Evolutionary conservation across 1,140 invertebrate genomes (phyloP), one percentile per base, ranked within the genome.

Genomic region (Anagrus nilaparvatae): DNA sequence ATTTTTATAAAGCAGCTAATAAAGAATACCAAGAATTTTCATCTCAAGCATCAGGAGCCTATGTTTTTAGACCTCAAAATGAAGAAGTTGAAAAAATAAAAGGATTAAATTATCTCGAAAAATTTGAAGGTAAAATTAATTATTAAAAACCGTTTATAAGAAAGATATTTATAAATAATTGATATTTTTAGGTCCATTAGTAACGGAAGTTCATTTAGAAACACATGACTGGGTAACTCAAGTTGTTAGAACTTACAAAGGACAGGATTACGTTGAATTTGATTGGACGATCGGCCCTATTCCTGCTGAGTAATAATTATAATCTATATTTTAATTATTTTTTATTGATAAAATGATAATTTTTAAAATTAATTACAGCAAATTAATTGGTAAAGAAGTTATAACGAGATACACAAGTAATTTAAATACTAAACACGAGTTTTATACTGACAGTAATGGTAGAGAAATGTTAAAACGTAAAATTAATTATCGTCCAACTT

Each of bases 371-470:
- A 40, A 40, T 53, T 58, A 21, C 51, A 85, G 75, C 47, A 82
- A 89, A 55, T 54, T 60, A 0, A 54, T 73, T 33, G 87, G 87
- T 0, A 88, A 85, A 59, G 92, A 96, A 65, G 72, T 92, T 5
- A 69, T 95, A 1, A 79, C 76, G 0, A 72, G 75, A 24, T 93
- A 82, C 40, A 63, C 69, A 2, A 78, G 77, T 6, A 63, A 77
- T 39, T 56, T 92, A 1, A 45, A 71, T 1, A 78, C 79, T 0
- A 65, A 78, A 9, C 73, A 71, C 0, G 65, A 70, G 1, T 97
- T 96, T 61, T 93, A 83, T 56, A 98, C 94, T 0, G 94, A 98
- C 60, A 82, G 87, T 0, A 97, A 97, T 66, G 94, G 91, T 0
- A 69, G 92, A 32, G 87, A 96, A 65, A 78, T 87, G 59, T 58